A percentile compares a stretch with the other conserved stretches of the same genome.
Evolutionary conservation across 2,797 vertebrate species (phyloP).

Genomic region (Agapornis canus): DNA sequence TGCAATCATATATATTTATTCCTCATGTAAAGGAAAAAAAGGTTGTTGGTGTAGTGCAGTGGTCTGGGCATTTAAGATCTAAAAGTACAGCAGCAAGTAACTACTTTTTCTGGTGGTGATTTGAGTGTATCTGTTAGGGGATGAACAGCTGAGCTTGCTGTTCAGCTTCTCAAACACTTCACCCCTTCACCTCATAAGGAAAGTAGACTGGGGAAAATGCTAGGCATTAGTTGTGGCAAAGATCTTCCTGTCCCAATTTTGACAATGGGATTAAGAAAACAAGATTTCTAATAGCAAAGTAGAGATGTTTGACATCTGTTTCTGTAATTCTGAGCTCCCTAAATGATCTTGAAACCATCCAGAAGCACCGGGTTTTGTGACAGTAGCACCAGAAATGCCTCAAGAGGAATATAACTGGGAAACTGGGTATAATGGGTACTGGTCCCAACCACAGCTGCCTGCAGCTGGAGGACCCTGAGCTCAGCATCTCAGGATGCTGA

Average conservation of each 20-base stretch:
- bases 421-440: background rate
- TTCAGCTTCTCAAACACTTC: background rate
- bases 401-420: background rate
- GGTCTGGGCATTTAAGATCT: background rate
- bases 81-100: background rate
- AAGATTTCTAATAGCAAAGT: conserved; percentile 16
- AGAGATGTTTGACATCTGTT: conserved; percentile 16
- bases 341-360: background rate
- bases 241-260: conserved; percentile 10
- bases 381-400: background rate
- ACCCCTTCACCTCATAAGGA: background rate
- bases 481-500: background rate
- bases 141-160: background rate
- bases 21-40: background rate
- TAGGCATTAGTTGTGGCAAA: background rate
- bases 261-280: background rate
- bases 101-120: background rate
- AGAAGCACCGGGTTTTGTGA: background rate
- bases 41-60: background rate
- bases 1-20: background rate
- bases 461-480: background rate
- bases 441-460: background rate
- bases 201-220: background rate
- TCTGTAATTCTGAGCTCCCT: background rate
- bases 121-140: background rate